Evolutionary conservation across 2,888 invertebrate species (phyloP).

Genomic region (Conistra vaccinii): DNA sequence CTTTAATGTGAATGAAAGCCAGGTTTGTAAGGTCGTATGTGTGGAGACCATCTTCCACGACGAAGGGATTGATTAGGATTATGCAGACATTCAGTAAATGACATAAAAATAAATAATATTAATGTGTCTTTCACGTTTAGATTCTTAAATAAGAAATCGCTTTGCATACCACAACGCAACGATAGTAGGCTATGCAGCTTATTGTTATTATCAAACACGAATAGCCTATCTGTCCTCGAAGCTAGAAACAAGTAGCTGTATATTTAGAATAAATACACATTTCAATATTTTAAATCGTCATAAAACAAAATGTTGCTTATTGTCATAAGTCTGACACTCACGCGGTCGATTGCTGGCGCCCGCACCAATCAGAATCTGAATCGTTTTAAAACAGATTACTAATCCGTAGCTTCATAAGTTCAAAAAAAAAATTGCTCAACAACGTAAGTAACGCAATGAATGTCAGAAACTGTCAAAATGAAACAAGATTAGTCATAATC

Average conservation of each 20-base stretch:
- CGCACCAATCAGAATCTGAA: no score
- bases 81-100: slow-evolving; percentile 2
- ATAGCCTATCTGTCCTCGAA: slow-evolving; percentile 43
- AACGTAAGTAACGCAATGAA: no score
- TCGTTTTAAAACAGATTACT: no score
- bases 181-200: background rate
- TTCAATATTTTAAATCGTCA: background rate
- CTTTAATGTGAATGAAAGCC: slow-evolving; percentile 9
- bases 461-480: no score
- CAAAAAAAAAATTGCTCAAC: no score
- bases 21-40: slow-evolving; percentile 19
- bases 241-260: slow-evolving; percentile 21
- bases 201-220: background rate
- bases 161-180: background rate
- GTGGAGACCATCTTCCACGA: background rate
- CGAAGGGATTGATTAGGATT: slow-evolving; percentile 28
- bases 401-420: no score
- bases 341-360: no score
- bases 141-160: slow-evolving; percentile 8
- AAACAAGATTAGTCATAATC: no score
- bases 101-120: background rate
- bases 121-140: background rate
- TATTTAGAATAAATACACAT: slow-evolving; percentile 6
- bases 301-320: background rate
- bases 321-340: background rate